These are phyloP conservation scores for Athrips mouffetella DNA, from an alignment of 2,888 invertebrate species.

Conservation along the genomic window DNA sequence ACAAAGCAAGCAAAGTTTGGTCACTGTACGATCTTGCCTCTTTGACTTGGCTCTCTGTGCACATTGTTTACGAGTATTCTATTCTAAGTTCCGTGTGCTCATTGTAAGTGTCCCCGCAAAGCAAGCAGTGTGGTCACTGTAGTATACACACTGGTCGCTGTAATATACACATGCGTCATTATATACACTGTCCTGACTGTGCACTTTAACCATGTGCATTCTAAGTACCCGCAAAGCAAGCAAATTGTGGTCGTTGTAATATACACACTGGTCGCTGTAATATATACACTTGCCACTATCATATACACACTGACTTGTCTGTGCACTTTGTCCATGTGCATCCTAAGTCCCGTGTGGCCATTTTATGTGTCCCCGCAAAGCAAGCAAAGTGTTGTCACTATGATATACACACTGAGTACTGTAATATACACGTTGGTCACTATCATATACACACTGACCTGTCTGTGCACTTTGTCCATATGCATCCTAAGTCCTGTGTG, in stretches of 20 bases:
- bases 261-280: too few relatives aligned
- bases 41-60: too few relatives aligned
- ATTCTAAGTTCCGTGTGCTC: too few relatives aligned
- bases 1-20: too few relatives aligned
- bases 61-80: too few relatives aligned
- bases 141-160: too few relatives aligned
- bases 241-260: too few relatives aligned
- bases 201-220: neutral
- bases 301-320: neutral
- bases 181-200: neutral
- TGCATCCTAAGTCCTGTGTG: constrained; percentile 2
- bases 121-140: too few relatives aligned
- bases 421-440: neutral
- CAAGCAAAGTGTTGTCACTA: neutral
- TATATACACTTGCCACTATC: too few relatives aligned
- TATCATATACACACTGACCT: neutral
- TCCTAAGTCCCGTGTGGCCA: neutral
- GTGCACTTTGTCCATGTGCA: neutral
- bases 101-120: too few relatives aligned
- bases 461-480: neutral
- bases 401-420: neutral
- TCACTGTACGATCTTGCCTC: too few relatives aligned
- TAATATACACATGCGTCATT: too few relatives aligned
- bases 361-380: neutral
- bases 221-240: neutral